These are phyloP conservation scores for Pachypeltis micranthus DNA, from an alignment of 1,140 invertebrate genomes.

Conservation along the genomic window DNA sequence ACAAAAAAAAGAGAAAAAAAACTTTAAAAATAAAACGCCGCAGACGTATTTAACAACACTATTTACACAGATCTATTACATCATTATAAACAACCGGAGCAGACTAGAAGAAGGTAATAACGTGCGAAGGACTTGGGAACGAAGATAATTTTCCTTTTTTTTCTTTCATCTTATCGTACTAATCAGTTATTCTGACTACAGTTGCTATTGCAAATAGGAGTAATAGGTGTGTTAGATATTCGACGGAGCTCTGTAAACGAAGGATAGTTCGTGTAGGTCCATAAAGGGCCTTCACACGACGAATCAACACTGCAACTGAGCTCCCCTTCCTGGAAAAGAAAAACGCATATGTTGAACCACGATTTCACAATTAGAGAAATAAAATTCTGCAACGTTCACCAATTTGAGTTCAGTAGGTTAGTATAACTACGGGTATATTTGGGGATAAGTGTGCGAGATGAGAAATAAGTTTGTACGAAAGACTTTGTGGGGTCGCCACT, in stretches of 20 bases:
- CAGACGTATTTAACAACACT: constrained; percentile 5
- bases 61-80: constrained; percentile 12
- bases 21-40: no score
- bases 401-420: constrained; percentile 12
- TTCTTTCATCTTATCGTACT: no score
- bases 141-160: neutral
- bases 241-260: neutral
- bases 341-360: neutral
- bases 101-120: constrained; percentile 8
- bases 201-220: constrained; percentile 15
- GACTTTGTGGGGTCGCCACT: no score
- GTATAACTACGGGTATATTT: neutral
- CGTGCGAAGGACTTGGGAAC: neutral
- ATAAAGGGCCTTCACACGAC: constrained; percentile 38
- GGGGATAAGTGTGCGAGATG: neutral
- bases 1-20: constrained; percentile 2
- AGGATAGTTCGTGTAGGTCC: neutral
- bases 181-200: constrained; percentile 15
- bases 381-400: neutral
- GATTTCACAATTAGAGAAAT: neutral
- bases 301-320: constrained; percentile 50
- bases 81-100: constrained; percentile 11
- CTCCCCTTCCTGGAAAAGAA: constrained; percentile 42
- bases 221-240: constrained; percentile 8
- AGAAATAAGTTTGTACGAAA: neutral